Evolutionary conservation across 2,888 invertebrate genomes (phyloP).

Genomic region (Chrysotoxum bicinctum): DNA sequence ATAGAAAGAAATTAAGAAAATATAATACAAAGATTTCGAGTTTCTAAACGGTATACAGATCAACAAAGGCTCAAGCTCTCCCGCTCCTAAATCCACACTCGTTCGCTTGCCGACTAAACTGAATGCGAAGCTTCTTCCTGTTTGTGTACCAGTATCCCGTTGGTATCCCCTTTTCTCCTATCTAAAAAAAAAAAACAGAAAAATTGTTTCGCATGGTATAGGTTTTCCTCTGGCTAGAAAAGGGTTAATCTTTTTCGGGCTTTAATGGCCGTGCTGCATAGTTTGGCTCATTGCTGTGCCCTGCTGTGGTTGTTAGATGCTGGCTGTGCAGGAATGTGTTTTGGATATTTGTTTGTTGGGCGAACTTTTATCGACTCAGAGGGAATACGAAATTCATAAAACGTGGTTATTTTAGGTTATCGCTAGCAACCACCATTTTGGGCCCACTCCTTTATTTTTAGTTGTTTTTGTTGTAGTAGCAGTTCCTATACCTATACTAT

Average conservation of each 20-base stretch:
- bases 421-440: constrained; percentile 63
- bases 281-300: constrained; percentile 26
- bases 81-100: too few relatives aligned
- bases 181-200: background rate
- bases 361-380: constrained; percentile 69
- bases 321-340: constrained; percentile 54
- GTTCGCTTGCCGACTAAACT: too few relatives aligned
- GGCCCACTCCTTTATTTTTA: constrained; percentile 28
- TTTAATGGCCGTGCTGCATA: constrained; percentile 51
- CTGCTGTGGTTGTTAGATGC: constrained; percentile 60
- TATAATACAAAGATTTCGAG: too few relatives aligned
- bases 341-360: constrained; percentile 57
- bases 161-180: constrained; percentile 43
- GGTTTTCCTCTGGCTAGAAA: constrained; percentile 30
- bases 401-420: constrained; percentile 71
- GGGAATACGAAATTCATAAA: constrained; percentile 73
- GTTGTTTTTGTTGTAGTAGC: background rate
- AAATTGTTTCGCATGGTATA: constrained; percentile 10
- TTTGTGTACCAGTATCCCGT: background rate
- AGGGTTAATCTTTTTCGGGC: constrained; percentile 64
- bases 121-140: too few relatives aligned
- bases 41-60: too few relatives aligned
- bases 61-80: too few relatives aligned
- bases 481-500: background rate
- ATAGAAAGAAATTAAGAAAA: too few relatives aligned